A percentile compares a stretch with the other conserved stretches of the same genome.
Conservation (phyloP, 2,888 invertebrate genomes). For the Oxycera nigricornis region DNA sequence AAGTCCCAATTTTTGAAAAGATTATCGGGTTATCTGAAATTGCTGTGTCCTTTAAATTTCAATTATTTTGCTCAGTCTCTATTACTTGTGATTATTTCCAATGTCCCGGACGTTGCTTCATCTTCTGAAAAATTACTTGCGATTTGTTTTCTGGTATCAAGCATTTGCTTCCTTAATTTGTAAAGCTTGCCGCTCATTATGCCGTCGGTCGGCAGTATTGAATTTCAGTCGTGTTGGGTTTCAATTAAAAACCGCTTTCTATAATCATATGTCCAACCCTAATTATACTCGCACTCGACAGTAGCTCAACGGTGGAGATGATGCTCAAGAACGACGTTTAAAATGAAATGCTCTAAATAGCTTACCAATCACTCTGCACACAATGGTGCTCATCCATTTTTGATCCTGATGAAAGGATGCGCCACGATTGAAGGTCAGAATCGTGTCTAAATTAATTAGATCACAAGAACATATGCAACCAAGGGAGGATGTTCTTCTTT, state of each 20-base stretch:
- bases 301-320: neutral
- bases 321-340: constrained; percentile 21
- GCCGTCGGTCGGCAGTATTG: constrained; percentile 44
- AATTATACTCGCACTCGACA: constrained; percentile 24
- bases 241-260: constrained; percentile 46
- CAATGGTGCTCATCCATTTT: constrained; percentile 42
- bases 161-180: constrained; percentile 51
- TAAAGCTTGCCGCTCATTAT: constrained; percentile 50
- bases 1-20: too few species aligned
- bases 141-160: constrained; percentile 23
- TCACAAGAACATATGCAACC: constrained; percentile 17
- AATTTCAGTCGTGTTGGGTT: constrained; percentile 46
- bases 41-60: too few species aligned
- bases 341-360: constrained; percentile 40
- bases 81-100: too few species aligned
- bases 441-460: constrained; percentile 51
- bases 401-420: constrained; percentile 36
- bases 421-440: constrained; percentile 48
- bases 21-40: too few species aligned
- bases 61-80: too few species aligned
- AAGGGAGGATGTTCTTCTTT: neutral
- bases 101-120: neutral
- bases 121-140: neutral
- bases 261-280: constrained; percentile 38
- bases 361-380: neutral